Conservation (phyloP, 1,140 invertebrate species). For the Ectropis grisescens region DNA sequence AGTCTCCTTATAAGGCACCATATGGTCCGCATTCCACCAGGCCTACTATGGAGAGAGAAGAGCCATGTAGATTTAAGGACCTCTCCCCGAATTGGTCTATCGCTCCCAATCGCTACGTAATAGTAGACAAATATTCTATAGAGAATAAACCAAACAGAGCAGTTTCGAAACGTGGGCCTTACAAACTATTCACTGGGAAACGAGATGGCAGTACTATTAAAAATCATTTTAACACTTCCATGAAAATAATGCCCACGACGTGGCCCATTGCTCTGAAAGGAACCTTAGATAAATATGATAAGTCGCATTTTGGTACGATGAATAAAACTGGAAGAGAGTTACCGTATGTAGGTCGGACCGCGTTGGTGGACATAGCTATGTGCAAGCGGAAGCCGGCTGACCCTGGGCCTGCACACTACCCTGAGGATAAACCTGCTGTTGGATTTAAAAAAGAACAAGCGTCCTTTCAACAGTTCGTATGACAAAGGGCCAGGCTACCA, state of each 20-base stretch:
- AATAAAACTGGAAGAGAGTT: slow-evolving; percentile 42
- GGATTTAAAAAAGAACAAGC: slow-evolving; percentile 29
- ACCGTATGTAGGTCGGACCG: slow-evolving; percentile 35
- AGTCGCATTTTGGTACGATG: slow-evolving; percentile 38
- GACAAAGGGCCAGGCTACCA: slow-evolving; percentile 42
- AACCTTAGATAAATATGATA: slow-evolving; percentile 37
- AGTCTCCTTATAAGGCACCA: slow-evolving; percentile 28
- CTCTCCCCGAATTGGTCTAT: slow-evolving; percentile 34
- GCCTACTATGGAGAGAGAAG: slow-evolving; percentile 44
- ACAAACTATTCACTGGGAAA: slow-evolving; percentile 48
- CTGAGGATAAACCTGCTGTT: slow-evolving; percentile 23
- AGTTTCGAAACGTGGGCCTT: slow-evolving; percentile 43
- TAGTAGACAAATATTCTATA: slow-evolving; percentile 39
- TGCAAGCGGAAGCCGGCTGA: slow-evolving; percentile 26
- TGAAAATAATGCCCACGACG: slow-evolving; percentile 24
- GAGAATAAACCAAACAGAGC: slow-evolving; percentile 43
- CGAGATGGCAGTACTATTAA: slow-evolving; percentile 36
- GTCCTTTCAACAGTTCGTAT: slow-evolving; percentile 48
- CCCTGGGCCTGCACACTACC: slow-evolving; percentile 34
- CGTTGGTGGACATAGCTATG: slow-evolving; percentile 41
- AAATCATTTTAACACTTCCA: slow-evolving; percentile 40
- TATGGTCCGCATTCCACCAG: slow-evolving; percentile 36
- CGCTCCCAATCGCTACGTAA: slow-evolving; percentile 42
- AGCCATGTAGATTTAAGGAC: slow-evolving; percentile 46
- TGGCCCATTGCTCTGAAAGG: slow-evolving; percentile 43